These are phyloP conservation scores for Aselliscus stoliczkanus DNA, from an alignment of 2,797 vertebrate genomes.

Conservation along the genomic window DNA sequence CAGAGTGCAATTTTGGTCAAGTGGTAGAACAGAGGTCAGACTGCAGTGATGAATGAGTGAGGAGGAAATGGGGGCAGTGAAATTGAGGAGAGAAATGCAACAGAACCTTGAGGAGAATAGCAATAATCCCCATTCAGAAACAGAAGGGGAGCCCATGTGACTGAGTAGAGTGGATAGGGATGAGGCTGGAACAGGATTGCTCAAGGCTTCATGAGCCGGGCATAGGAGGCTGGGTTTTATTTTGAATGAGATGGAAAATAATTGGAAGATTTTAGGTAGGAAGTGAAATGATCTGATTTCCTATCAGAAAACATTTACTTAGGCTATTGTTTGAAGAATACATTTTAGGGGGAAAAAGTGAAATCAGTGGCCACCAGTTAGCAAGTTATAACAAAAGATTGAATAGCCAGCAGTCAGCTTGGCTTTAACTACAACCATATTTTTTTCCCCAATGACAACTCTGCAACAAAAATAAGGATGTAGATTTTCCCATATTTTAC, in stretches of 20 bases:
- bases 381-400: not conserved
- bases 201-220: not conserved
- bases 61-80: not conserved
- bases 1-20: not conserved
- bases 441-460: not conserved
- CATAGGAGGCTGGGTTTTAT: not conserved
- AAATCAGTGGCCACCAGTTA: not conserved
- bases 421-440: not conserved
- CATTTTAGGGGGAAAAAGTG: not conserved
- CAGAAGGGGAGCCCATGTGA: not conserved
- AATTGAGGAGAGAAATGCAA: not conserved
- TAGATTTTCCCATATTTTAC: not conserved
- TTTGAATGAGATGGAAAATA: not conserved
- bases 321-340: not conserved
- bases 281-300: not conserved
- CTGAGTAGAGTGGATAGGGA: not conserved
- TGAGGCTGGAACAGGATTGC: fast-evolving
- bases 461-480: not conserved
- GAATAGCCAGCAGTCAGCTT: not conserved
- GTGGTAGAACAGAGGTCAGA: not conserved
- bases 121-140: not conserved
- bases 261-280: not conserved
- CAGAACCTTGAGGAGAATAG: not conserved
- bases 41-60: not conserved
- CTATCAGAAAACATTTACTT: not conserved